Conservation (phyloP, 2,888 invertebrate species). For the Pycnomerus fuliginosus region DNA sequence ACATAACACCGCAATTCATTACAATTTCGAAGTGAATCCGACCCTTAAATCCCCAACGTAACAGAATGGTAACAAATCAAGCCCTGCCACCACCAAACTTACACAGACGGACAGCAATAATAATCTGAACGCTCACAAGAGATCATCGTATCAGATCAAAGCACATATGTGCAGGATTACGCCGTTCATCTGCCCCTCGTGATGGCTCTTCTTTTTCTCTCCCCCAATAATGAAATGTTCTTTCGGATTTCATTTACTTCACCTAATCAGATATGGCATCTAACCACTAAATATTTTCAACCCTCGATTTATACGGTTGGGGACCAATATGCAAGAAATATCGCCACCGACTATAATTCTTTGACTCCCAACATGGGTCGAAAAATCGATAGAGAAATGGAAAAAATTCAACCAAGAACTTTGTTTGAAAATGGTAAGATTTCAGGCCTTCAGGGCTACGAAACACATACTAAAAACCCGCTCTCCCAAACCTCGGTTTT, state of each 20-base stretch:
- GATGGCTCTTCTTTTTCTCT: slow-evolving; percentile 10
- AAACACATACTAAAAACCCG: no score
- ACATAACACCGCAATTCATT: slow-evolving; percentile 40
- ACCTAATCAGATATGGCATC: slow-evolving; percentile 18
- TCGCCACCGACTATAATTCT: no score
- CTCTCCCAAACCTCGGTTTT: no score
- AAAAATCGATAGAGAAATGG: no score
- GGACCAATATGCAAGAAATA: no score
- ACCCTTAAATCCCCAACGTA: slow-evolving; percentile 34
- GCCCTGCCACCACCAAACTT: slow-evolving; percentile 22
- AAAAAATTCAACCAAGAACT: no score
- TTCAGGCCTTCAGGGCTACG: no score
- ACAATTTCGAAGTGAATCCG: slow-evolving; percentile 37
- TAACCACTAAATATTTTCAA: no score
- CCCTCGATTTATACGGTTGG: no score
- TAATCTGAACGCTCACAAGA: slow-evolving; percentile 39
- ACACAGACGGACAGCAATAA: slow-evolving; percentile 37
- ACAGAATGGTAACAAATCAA: slow-evolving; percentile 39
- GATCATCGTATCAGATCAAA: slow-evolving; percentile 46
- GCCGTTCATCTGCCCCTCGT: slow-evolving; percentile 24
- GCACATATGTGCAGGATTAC: slow-evolving; percentile 46
- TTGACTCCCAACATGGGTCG: no score
- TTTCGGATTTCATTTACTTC: slow-evolving; percentile 21
- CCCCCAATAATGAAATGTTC: slow-evolving; percentile 3
- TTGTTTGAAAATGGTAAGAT: no score